These are phyloP conservation scores for Homarus gammarus DNA, from an alignment of 2,888 invertebrate species.

Conservation along the genomic window DNA sequence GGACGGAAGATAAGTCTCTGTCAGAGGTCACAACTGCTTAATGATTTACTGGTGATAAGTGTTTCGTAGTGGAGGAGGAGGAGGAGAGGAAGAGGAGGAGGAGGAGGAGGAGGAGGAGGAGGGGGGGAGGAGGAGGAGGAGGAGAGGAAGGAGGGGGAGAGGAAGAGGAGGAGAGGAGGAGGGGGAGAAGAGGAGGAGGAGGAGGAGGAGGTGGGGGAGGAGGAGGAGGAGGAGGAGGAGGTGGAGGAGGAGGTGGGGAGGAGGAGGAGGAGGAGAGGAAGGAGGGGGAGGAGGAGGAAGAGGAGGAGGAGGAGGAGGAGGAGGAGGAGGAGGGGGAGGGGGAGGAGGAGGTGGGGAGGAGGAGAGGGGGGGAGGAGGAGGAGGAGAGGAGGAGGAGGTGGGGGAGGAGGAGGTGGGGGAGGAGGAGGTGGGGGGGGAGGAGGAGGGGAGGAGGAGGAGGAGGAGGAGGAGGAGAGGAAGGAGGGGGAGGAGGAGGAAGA, in stretches of 20 bases:
- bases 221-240: no score
- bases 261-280: not conserved
- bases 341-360: not conserved
- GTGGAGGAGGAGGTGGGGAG: no score
- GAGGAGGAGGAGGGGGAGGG: not conserved
- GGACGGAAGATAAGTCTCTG: no score
- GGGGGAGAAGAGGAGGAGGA: conserved; percentile 9
- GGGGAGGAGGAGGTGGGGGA: no score
- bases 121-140: not conserved
- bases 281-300: no score
- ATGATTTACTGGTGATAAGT: no score
- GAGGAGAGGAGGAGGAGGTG: not conserved
- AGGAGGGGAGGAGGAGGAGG: not conserved
- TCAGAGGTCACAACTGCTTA: no score
- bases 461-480: not conserved
- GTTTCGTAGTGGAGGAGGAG: no score
- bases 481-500: not conserved
- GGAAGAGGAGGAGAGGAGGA: not conserved
- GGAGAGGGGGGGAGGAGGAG: not conserved
- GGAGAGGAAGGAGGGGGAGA: not conserved
- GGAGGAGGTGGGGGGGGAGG: no score
- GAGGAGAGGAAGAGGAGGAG: not conserved
- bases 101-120: not conserved
- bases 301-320: no score
- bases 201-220: not conserved